phyloP scores from a whole-genome alignment of 1,140 invertebrate species.

The Parapsyche elsis region DNA sequence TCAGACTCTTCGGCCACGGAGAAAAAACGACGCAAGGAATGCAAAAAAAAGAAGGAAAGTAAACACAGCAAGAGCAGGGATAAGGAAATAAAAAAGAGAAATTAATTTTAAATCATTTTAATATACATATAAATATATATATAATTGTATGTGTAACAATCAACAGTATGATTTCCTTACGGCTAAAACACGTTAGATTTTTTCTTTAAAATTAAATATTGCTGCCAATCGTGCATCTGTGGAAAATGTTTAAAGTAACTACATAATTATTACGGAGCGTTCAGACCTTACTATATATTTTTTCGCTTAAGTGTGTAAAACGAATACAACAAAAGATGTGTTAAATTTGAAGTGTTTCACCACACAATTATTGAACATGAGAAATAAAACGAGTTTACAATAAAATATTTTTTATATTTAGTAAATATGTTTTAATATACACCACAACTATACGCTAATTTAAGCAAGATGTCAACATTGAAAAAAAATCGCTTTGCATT shows the following conservation, averaged over 20 bases:
- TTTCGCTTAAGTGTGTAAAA: too few relatives aligned
- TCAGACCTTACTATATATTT: too few relatives aligned
- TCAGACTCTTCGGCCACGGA: conserved; percentile 51
- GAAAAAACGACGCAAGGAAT: conserved; percentile 58
- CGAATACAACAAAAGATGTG: too few relatives aligned
- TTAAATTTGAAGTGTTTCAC: too few relatives aligned
- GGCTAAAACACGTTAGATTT: not conserved
- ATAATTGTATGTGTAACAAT: too few relatives aligned
- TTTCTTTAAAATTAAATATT: not conserved
- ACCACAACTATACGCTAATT: too few relatives aligned
- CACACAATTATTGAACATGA: not conserved
- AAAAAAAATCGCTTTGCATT: too few relatives aligned
- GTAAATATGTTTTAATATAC: too few relatives aligned
- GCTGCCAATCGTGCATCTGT: not conserved
- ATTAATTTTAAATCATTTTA: conserved; percentile 19
- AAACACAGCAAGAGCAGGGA: conserved; percentile 48
- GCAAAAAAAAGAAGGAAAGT: conserved; percentile 55
- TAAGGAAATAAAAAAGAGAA: conserved; percentile 32
- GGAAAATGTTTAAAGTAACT: not conserved
- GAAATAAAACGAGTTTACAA: too few relatives aligned
- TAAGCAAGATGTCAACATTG: too few relatives aligned
- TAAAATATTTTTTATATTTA: too few relatives aligned
- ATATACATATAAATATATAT: not conserved
- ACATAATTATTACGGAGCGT: too few relatives aligned
- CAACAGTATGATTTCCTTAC: conserved; percentile 11